Base-by-base conservation (phyloP, 2,888 invertebrate species). In the Drosophila kambysellisi region DNA sequence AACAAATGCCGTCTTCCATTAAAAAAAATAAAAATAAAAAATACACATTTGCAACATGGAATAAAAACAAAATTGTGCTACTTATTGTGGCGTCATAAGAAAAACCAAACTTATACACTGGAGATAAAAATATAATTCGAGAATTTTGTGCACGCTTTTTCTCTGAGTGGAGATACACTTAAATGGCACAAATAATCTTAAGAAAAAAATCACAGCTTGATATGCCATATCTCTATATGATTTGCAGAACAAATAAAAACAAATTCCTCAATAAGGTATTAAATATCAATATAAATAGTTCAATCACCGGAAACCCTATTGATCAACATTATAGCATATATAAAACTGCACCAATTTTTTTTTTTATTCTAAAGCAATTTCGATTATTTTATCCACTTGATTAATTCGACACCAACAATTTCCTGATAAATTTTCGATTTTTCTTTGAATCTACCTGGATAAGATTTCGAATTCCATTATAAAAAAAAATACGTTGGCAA, bases 21-120 rank as follows among this genome's bases (percentile, higher is more conserved):
- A 12, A 35, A 43, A 25, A 17, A 59, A 35, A 43, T n/a, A 17
- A 59, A 41, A 29, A 35, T n/a, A 20, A 46, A 33, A 46, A 11
- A 11, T 6, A 30, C 37, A 12, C 35, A 35, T 7, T 25, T 1
- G 35, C 35, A 35, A 35, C 12, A 17, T 8, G 3, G 17, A 39
- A 17, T 5, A 46, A 7, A 15, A 46, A 25, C 7, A 15, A 4
- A 25, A 25, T 25, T 25, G 12, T 12, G 15, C 15, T 4, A 20
- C 15, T 4, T 46, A 1, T 53, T 52, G 41, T 32, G 25, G 46
- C 53, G 58, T 48, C 53, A 54, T 53, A 25, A 20, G 20, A 39
- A 29, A 29, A 50, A 29, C 17, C 29, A 17, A 17, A 17, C 29
- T 9, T 15, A 46, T 25, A 25, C 46, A 15, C 25, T 25, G 25